These are phyloP conservation scores for Dolichoris vasculosae DNA, from an alignment of 1,140 invertebrate species.

Conservation along the genomic window DNA sequence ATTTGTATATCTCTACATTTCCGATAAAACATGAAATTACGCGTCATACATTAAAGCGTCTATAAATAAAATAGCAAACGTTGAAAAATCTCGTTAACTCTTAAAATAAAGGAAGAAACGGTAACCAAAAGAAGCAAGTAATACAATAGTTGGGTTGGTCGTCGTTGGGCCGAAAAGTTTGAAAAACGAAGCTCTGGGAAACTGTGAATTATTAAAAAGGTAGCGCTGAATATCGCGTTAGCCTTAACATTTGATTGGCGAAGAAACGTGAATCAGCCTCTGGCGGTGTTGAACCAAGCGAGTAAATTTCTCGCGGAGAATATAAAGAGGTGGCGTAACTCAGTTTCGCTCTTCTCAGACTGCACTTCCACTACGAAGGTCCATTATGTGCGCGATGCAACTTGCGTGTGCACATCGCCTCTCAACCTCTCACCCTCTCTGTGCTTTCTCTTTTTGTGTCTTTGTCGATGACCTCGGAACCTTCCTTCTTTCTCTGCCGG, in stretches of 20 bases:
- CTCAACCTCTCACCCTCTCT: background rate
- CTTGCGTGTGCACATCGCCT: background rate
- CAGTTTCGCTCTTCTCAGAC: background rate
- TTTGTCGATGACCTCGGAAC: constrained; percentile 20
- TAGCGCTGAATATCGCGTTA: background rate
- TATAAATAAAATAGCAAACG: too few relatives aligned
- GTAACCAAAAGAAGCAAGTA: too few relatives aligned
- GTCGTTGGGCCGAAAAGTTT: background rate
- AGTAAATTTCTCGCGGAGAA: background rate
- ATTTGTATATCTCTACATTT: too few relatives aligned
- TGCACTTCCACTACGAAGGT: background rate
- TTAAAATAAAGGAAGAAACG: too few relatives aligned
- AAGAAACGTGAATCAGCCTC: background rate
- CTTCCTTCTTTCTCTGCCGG: background rate
- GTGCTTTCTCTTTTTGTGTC: background rate
- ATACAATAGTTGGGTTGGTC: too few relatives aligned
- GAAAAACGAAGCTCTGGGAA: background rate
- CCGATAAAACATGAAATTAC: too few relatives aligned
- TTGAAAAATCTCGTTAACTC: too few relatives aligned
- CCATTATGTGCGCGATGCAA: constrained; percentile 10
- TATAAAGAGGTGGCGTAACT: background rate
- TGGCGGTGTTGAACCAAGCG: background rate
- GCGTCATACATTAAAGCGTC: too few relatives aligned
- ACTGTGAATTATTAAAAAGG: constrained; percentile 32
- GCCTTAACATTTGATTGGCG: constrained; percentile 24